A percentile compares a stretch with the other conserved stretches of the same genome.
Evolutionary conservation across 2,113 vertebrate species (phyloP).

Genomic region (Coryphaenoides rupestris): DNA sequence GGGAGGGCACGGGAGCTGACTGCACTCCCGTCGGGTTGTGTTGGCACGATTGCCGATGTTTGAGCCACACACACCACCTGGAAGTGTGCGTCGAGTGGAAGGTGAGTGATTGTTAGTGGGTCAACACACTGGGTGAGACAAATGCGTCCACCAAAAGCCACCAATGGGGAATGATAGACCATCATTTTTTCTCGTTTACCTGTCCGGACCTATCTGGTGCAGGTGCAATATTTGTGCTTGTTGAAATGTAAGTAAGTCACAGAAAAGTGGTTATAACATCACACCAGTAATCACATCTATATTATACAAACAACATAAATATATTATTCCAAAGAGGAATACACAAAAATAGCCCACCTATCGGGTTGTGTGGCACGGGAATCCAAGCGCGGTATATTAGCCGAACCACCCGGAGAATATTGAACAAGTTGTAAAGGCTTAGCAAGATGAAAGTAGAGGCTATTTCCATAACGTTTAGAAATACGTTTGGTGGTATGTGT

Average conservation of each 20-base stretch:
- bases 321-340: background rate
- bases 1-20: background rate
- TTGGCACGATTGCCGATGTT: too few species aligned
- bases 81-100: background rate
- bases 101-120: conserved; percentile 31
- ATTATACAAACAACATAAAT: background rate
- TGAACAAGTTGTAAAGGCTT: background rate
- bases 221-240: too few species aligned
- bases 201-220: too few species aligned
- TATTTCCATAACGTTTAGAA: conserved; percentile 8
- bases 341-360: background rate
- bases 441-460: background rate
- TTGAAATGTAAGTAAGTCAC: background rate
- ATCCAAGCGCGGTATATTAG: background rate
- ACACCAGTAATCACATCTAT: background rate
- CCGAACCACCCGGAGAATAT: background rate
- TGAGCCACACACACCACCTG: too few species aligned
- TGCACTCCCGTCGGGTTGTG: too few species aligned
- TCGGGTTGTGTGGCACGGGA: background rate
- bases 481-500: conserved; percentile 4
- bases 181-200: background rate
- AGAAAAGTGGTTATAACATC: background rate
- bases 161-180: background rate
- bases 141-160: conserved; percentile 6
- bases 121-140: conserved; percentile 38